These are phyloP conservation scores for Pseudochromis fuscus DNA, from an alignment of 2,797 vertebrate genomes.

Conservation along the genomic window DNA sequence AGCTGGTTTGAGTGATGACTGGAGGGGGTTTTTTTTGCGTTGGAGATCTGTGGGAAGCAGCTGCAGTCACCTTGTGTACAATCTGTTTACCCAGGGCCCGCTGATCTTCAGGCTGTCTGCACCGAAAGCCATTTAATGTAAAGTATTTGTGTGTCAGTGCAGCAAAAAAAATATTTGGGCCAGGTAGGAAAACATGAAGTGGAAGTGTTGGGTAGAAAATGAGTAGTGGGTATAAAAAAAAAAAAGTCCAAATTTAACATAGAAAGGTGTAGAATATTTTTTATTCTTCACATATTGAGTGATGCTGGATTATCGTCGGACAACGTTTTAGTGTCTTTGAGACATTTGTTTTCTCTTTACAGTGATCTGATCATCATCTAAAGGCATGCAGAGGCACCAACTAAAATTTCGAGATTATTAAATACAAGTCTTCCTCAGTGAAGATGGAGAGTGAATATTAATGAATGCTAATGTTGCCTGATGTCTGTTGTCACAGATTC, in stretches of 20 bases:
- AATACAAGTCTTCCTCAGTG: neutral
- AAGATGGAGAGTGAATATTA: too few relatives aligned
- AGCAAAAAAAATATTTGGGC: neutral
- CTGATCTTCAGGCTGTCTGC: conserved; percentile 57
- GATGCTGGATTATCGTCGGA: too few relatives aligned
- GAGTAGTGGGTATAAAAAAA: neutral
- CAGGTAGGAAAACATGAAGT: neutral
- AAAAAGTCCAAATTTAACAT: neutral
- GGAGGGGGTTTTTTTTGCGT: too few relatives aligned
- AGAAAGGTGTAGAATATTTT: neutral
- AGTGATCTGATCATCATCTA: too few relatives aligned
- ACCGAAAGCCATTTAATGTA: conserved; percentile 40
- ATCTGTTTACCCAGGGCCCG: conserved; percentile 63
- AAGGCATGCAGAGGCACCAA: too few relatives aligned
- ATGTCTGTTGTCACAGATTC: too few relatives aligned
- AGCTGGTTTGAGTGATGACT: conserved; percentile 46
- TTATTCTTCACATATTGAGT: neutral
- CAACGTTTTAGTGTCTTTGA: too few relatives aligned
- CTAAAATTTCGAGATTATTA: too few relatives aligned
- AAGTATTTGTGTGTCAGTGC: conserved; percentile 6
- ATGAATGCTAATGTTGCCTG: too few relatives aligned
- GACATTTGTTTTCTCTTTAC: too few relatives aligned
- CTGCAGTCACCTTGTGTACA: conserved; percentile 52
- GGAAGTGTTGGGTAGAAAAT: neutral
- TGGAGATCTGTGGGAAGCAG: conserved; percentile 48